Conservation (phyloP, 2,888 invertebrate genomes). For the Odontothrips loti region DNA sequence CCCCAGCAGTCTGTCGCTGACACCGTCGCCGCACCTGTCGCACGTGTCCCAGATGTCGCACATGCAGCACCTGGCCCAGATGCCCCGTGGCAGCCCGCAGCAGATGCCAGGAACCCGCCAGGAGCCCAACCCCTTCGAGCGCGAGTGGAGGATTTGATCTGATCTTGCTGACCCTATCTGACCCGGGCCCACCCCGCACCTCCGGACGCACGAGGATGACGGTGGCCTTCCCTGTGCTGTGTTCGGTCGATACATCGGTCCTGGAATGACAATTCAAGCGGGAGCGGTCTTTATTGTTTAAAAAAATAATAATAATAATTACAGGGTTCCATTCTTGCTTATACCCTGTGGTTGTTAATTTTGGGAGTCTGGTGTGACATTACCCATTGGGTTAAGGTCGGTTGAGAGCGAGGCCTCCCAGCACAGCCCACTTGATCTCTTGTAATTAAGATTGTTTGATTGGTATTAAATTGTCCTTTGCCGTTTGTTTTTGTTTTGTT, state of each 20-base stretch:
- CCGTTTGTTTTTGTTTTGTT: not conserved
- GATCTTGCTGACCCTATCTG: not conserved
- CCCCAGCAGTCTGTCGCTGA: not conserved
- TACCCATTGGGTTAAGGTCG: not conserved
- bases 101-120: not conserved
- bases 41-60: constrained; percentile 11
- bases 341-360: not conserved
- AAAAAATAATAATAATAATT: not conserved
- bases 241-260: not conserved
- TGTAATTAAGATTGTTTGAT: not conserved
- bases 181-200: not conserved
- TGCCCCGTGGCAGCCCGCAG: not conserved
- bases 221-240: not conserved
- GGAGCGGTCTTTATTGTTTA: not conserved
- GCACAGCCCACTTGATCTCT: not conserved
- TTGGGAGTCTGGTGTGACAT: not conserved
- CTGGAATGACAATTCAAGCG: not conserved
- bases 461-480: not conserved
- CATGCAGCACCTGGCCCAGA: constrained; percentile 3
- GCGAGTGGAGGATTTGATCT: constrained; percentile 8
- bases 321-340: not conserved
- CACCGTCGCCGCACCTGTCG: not conserved
- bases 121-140: constrained; percentile 5
- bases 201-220: not conserved
- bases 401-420: not conserved